Evolutionary conservation across 2,797 vertebrate genomes (phyloP), one percentile per base, ranked within the genome.

Genomic region (Pipistrellus pygmaeus): DNA sequence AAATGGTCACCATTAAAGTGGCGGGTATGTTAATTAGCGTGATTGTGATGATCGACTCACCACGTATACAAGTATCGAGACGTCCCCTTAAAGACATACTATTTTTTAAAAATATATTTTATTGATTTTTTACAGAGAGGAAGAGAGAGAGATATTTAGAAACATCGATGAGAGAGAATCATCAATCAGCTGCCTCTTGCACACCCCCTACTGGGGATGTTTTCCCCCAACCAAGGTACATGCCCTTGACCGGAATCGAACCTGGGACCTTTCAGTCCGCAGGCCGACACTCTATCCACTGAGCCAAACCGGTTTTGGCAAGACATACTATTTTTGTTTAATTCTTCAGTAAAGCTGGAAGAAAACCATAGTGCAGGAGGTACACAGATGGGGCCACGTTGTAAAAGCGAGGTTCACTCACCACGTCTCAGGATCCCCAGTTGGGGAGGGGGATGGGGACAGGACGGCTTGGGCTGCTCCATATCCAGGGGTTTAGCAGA

Each of bases 381-480:
- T 12, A 2, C 4, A 1, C 10, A 23, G 23, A 18, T 2, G 5
- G 72, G 48, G 20, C 18, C 23, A 20, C 68, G 6, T 44, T 0
- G 0, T 15, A 4, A 18, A 17, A 53, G 21, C 0, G 1, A 15
- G 27, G 11, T 13, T 77, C 20, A 0, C 41, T 1, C n/a, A 17
- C 5, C 46, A 25, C 30, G 48, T 20, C 2, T 8, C 27, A 13
- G 60, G 44, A 30, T 48, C 15, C 53, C 32, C 25, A 0, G 41
- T 3, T 13, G 15, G 35, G 8, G 53, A 55, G n/a, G 35, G 38
- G 12, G 64, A 27, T 2, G 9, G 8, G 41, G 8, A 46, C 12
- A 9, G 15, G 11, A 11, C 10, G 41, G 27, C 57, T 60, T 3
- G 3, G 57, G 27, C 27, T 30, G 60, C 60, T 62, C 60, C 27